Conservation (phyloP, 2,888 invertebrate species). For the Hetaerina titia region DNA sequence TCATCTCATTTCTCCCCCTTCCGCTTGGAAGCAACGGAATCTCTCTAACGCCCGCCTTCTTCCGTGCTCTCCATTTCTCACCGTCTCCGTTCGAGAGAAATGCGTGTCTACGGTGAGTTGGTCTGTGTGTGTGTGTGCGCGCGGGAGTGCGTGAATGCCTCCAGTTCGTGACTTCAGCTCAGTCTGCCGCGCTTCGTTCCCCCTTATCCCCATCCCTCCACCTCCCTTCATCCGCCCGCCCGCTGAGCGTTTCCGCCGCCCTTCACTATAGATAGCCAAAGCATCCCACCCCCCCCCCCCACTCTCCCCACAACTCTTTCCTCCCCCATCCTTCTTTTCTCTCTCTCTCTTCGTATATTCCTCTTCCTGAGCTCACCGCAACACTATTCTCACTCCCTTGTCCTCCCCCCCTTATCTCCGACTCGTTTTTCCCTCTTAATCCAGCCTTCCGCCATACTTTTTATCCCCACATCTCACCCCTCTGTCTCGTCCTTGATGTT, state of each 20-base stretch:
- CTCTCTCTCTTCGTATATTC: neutral
- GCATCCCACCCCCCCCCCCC: neutral
- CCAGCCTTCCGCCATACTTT: neutral
- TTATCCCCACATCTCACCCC: neutral
- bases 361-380: neutral
- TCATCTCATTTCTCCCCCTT: neutral
- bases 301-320: neutral
- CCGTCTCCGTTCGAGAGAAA: neutral
- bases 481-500: neutral
- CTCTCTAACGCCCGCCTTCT: neutral
- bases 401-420: neutral
- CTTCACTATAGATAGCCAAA: constrained; percentile 20
- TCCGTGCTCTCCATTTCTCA: neutral
- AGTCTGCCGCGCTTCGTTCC: neutral
- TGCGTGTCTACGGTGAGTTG: neutral
- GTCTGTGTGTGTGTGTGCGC: neutral
- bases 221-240: neutral
- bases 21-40: neutral
- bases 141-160: neutral
- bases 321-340: too few species aligned
- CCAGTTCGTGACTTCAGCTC: neutral
- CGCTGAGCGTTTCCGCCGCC: constrained; percentile 32
- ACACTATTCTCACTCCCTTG: neutral
- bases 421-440: neutral
- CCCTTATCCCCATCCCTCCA: neutral